Evolutionary conservation across 2,797 vertebrate genomes (phyloP).

Genomic region (Gallirallus australis): DNA sequence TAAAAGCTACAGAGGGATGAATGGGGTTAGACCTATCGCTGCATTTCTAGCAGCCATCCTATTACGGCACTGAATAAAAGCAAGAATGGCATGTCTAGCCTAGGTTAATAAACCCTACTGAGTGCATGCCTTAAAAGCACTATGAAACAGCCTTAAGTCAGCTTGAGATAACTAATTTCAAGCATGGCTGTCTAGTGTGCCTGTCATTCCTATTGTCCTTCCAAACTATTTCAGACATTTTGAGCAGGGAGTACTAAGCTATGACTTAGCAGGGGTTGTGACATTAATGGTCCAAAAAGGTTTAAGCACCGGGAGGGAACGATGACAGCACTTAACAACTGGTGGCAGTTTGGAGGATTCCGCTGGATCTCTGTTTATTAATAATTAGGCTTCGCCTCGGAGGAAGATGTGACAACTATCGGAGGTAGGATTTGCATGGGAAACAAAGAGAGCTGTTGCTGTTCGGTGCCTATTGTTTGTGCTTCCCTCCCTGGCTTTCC

Average conservation of each 20-base stretch:
- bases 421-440: conserved; percentile 84
- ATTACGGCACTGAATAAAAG: conserved; percentile 72
- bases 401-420: conserved; percentile 81
- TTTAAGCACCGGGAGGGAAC: conserved; percentile 71
- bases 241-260: conserved; percentile 75
- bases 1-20: conserved; percentile 60
- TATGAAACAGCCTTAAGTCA: conserved; percentile 62
- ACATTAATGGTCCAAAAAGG: conserved; percentile 75
- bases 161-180: conserved; percentile 80
- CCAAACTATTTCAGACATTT: conserved; percentile 86
- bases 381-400: conserved; percentile 72
- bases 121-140: conserved; percentile 69
- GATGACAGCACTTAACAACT: conserved; percentile 73
- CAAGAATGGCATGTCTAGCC: conserved; percentile 67
- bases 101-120: conserved; percentile 68
- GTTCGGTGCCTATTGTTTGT: conserved; percentile 28
- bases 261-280: conserved; percentile 81
- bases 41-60: conserved; percentile 73
- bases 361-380: conserved; percentile 74
- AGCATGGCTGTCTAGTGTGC: conserved; percentile 82
- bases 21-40: conserved; percentile 63
- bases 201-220: conserved; percentile 81
- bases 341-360: conserved; percentile 74
- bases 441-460: conserved; percentile 81
- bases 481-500: background rate